Evolutionary conservation across 2,797 vertebrate genomes (phyloP).

Genomic region (Euthynnus affinis): DNA sequence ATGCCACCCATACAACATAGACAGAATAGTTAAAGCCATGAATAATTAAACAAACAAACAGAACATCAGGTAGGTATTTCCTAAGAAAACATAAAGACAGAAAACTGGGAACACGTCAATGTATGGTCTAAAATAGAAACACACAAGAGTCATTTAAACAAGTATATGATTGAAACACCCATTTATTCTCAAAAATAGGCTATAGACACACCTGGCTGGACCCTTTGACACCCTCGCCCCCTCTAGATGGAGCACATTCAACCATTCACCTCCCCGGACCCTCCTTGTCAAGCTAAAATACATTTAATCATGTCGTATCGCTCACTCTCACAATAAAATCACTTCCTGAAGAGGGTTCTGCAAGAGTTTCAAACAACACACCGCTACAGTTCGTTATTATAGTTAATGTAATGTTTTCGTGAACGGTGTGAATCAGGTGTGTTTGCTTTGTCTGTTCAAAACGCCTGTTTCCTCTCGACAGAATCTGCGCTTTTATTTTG

Average conservation of each 20-base stretch:
- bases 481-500: conserved; percentile 50
- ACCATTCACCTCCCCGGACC: neutral
- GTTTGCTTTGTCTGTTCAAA: neutral
- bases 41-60: too few species aligned
- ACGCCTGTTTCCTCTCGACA: neutral
- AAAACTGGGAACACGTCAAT: too few species aligned
- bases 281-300: neutral
- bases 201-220: neutral
- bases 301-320: neutral
- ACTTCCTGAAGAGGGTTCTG: neutral
- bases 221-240: neutral
- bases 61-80: too few species aligned
- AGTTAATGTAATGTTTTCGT: too few species aligned
- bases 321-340: conserved; percentile 46
- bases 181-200: neutral
- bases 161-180: neutral
- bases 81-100: too few species aligned
- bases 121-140: too few species aligned
- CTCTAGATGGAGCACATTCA: conserved; percentile 59
- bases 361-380: neutral
- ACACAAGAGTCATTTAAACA: too few species aligned
- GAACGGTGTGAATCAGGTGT: accelerated
- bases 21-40: too few species aligned
- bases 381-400: accelerated
- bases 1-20: too few species aligned